Conservation (phyloP, 2,888 invertebrate genomes). For the Antheraea assamensis region DNA sequence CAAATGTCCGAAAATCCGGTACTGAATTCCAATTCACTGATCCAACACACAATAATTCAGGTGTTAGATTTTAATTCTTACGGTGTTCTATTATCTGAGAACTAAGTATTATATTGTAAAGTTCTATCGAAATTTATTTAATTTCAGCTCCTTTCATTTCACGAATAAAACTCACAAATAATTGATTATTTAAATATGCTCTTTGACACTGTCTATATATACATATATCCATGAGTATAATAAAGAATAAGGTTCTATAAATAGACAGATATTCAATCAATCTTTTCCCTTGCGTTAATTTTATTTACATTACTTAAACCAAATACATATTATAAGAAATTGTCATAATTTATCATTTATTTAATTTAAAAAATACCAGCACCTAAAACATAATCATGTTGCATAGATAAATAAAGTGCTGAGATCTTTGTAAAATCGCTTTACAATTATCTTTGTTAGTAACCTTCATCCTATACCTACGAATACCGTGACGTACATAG, state of each 20-base stretch:
- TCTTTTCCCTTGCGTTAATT: neutral
- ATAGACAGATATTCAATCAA: neutral
- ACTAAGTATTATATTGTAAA: neutral
- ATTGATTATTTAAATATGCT: neutral
- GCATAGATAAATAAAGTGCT: neutral
- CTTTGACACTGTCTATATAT: neutral
- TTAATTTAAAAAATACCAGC: neutral
- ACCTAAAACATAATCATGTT: neutral
- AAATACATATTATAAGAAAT: neutral
- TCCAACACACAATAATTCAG: neutral
- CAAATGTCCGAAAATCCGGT: neutral
- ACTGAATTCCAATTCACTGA: neutral
- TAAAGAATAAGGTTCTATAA: neutral
- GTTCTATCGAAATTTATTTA: neutral
- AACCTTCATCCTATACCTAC: constrained; percentile 16
- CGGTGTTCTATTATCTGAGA: neutral
- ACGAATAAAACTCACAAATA: neutral
- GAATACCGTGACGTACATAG: constrained; percentile 29
- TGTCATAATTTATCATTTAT: neutral
- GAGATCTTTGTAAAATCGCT: neutral
- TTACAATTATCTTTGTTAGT: constrained; percentile 8
- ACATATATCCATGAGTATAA: neutral
- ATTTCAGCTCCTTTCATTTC: neutral
- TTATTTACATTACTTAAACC: neutral
- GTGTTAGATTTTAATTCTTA: neutral